Percentiles rank a stretch among this genome's conserved stretches.
phyloP scores from a whole-genome alignment of 2,797 vertebrate species.

The Melanotaenia maccullochi region DNA sequence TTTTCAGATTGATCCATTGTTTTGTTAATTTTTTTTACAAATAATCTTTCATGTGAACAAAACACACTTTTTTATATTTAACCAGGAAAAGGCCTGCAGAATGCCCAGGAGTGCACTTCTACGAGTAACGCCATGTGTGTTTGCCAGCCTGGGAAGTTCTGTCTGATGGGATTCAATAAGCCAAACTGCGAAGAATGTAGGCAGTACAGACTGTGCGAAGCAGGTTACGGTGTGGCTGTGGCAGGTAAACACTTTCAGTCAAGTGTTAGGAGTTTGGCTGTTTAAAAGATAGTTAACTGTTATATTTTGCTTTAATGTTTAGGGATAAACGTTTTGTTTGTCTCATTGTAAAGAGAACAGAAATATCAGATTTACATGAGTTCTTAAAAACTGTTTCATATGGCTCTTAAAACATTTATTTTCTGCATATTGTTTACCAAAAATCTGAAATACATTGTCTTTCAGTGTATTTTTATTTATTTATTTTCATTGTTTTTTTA shows the following conservation, averaged over 20 bases:
- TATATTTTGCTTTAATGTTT: background rate
- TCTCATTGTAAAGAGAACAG: background rate
- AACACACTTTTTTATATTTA: constrained; percentile 17
- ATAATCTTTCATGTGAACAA: constrained; percentile 2
- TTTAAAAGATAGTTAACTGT: constrained; percentile 1
- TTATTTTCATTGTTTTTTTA: background rate
- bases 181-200: constrained; percentile 49
- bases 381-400: background rate
- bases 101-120: constrained; percentile 51
- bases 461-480: background rate
- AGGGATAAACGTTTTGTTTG: background rate
- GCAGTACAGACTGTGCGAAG: constrained; percentile 31
- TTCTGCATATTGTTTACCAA: background rate
- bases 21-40: background rate
- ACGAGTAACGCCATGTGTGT: constrained; percentile 56
- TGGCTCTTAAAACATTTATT: background rate
- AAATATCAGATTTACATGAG: background rate
- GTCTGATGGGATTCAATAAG: fast-evolving
- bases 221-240: constrained; percentile 56
- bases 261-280: background rate
- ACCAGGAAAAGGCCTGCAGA: constrained; percentile 61
- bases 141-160: constrained; percentile 72
- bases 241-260: constrained; percentile 61
- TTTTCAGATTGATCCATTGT: background rate
- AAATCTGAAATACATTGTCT: background rate